Conservation (phyloP, 1,140 invertebrate genomes). For the Babylonia areolata region DNA sequence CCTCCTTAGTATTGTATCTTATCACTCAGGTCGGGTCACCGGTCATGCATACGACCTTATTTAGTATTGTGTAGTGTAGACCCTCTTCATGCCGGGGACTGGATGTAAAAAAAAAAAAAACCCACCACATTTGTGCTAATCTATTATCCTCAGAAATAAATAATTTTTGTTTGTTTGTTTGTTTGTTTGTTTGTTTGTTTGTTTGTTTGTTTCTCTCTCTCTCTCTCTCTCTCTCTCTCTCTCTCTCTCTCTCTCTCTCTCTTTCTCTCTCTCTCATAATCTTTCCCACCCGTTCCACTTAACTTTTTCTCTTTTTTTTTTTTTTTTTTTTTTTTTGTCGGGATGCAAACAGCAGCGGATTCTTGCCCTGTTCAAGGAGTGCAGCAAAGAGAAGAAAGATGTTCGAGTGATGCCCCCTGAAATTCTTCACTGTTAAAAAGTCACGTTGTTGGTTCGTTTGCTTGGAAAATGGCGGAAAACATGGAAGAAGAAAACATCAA, state of each 20-base stretch:
- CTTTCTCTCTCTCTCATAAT: neutral
- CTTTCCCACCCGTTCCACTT: too few relatives aligned
- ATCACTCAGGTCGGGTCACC: too few relatives aligned
- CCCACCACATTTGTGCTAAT: neutral
- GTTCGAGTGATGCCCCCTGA: neutral
- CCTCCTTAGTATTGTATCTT: too few relatives aligned
- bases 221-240: neutral
- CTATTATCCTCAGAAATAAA: neutral
- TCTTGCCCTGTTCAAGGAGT: neutral
- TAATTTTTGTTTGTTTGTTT: neutral
- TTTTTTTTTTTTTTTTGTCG: neutral
- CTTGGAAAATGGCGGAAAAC: slow-evolving; percentile 40
- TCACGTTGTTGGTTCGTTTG: slow-evolving; percentile 13
- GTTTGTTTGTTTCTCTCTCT: too few relatives aligned
- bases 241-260: neutral
- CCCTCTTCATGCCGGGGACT: too few relatives aligned
- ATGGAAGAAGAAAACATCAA: slow-evolving; percentile 21
- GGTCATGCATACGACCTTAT: too few relatives aligned
- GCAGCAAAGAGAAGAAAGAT: neutral
- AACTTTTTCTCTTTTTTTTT: neutral
- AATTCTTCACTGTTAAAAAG: neutral
- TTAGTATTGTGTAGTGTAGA: too few relatives aligned
- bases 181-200: neutral
- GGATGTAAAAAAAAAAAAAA: too few relatives aligned
- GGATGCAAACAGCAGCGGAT: too few relatives aligned